phyloP scores from a whole-genome alignment of 2,888 invertebrate species.

The Tachystola acroxantha region DNA sequence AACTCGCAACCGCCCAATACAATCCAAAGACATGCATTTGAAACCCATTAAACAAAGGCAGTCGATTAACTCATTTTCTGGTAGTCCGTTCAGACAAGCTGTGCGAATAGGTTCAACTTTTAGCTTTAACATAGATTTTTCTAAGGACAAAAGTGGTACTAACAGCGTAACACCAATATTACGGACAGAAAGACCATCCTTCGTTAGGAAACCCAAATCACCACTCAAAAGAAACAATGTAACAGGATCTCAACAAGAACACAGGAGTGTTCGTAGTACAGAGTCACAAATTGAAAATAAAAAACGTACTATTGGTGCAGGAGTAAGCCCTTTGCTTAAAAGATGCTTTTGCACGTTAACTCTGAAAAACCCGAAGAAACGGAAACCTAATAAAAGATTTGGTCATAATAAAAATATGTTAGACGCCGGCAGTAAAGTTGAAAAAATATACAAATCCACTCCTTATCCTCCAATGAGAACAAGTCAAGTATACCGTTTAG shows the following conservation, averaged over 20 bases:
- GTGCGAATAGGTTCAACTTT: slow-evolving; percentile 22
- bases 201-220: background rate
- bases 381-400: background rate
- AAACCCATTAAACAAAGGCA: background rate
- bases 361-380: too few relatives aligned
- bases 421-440: background rate
- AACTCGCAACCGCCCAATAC: background rate
- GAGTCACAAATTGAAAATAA: background rate
- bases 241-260: background rate
- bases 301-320: slow-evolving; percentile 15
- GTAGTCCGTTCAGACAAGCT: slow-evolving; percentile 8
- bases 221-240: background rate
- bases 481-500: slow-evolving; percentile 11
- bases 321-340: slow-evolving; percentile 23
- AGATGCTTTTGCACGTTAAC: slow-evolving; percentile 32
- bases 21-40: background rate
- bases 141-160: slow-evolving; percentile 12
- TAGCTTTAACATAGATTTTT: slow-evolving; percentile 25
- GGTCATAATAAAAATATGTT: background rate
- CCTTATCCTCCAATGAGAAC: slow-evolving; percentile 3
- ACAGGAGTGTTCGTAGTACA: background rate
- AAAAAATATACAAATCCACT: background rate
- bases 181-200: slow-evolving; percentile 2
- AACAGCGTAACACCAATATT: slow-evolving; percentile 9
- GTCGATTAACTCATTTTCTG: background rate